These are phyloP conservation scores for Epiblema foenella DNA, from an alignment of 2,888 invertebrate species.

Conservation along the genomic window DNA sequence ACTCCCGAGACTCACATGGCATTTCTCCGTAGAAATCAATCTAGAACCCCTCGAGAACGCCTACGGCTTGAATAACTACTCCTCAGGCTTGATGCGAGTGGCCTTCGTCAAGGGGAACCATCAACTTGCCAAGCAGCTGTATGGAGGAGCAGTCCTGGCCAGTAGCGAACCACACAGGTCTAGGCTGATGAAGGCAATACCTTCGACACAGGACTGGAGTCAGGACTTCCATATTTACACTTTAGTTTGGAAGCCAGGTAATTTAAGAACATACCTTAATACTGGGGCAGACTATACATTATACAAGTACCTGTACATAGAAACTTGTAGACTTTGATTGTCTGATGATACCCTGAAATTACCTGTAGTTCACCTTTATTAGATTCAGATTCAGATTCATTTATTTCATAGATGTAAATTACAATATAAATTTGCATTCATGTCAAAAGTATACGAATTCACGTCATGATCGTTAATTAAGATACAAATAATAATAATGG, in stretches of 20 bases:
- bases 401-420: no score
- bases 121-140: conserved; percentile 65
- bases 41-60: conserved; percentile 86
- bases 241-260: conserved; percentile 87
- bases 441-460: no score
- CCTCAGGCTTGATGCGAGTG: conserved; percentile 89
- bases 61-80: conserved; percentile 85
- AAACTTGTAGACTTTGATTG: no score
- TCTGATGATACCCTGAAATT: no score
- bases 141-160: conserved; percentile 70
- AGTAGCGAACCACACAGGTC: conserved; percentile 75
- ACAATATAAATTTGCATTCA: no score
- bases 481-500: no score
- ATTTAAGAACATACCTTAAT: conserved; percentile 46
- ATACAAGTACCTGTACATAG: no score
- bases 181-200: conserved; percentile 62
- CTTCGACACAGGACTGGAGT: conserved; percentile 76
- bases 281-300: no score
- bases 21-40: conserved; percentile 82
- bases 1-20: no score
- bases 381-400: no score
- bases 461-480: no score
- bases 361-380: no score
- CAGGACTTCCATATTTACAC: conserved; percentile 88
- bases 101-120: conserved; percentile 88